Evolutionary conservation across 2,888 invertebrate genomes (phyloP).

Genomic region (Ditylenchus weischeri): DNA sequence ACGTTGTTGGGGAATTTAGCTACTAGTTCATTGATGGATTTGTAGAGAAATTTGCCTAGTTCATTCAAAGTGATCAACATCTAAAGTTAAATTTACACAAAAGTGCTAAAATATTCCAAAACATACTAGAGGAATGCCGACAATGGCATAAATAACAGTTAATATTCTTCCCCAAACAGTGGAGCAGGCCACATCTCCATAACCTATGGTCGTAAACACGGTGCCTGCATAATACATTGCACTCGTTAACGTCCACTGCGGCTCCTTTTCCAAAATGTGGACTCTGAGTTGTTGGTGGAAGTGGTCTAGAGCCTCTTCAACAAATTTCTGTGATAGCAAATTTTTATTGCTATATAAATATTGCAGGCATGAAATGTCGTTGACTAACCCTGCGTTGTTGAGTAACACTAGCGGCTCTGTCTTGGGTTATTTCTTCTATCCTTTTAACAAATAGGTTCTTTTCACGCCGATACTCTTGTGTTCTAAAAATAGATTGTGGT

Average conservation of each 20-base stretch:
- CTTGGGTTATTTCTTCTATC: constrained; percentile 50
- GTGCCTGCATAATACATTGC: constrained; percentile 56
- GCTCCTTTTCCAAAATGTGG: constrained; percentile 20
- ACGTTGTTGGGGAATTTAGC: constrained; percentile 16
- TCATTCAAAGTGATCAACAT: constrained; percentile 89
- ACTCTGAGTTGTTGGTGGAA: constrained; percentile 47
- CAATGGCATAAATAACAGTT: constrained; percentile 81
- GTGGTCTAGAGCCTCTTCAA: constrained; percentile 51
- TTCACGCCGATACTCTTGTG: constrained; percentile 36
- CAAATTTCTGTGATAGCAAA: constrained; percentile 13
- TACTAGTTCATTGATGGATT: constrained; percentile 48
- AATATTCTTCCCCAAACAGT: constrained; percentile 76
- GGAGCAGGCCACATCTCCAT: constrained; percentile 88
- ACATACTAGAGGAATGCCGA: constrained; percentile 59
- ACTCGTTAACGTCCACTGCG: constrained; percentile 49
- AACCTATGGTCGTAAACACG: constrained; percentile 65
- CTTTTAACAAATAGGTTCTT: constrained; percentile 42
- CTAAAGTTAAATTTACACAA: constrained; percentile 12
- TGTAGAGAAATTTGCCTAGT: constrained; percentile 66
- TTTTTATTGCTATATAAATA: too few species aligned
- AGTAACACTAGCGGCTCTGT: constrained; percentile 27
- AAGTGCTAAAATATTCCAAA: neutral
- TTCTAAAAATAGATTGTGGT: constrained; percentile 14
- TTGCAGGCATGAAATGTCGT: too few species aligned
- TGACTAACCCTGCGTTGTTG: constrained; percentile 25